A percentile compares a stretch with the other conserved stretches of the same genome.
phyloP scores from a whole-genome alignment of 2,888 invertebrate genomes.

The Agrochola macilenta region DNA sequence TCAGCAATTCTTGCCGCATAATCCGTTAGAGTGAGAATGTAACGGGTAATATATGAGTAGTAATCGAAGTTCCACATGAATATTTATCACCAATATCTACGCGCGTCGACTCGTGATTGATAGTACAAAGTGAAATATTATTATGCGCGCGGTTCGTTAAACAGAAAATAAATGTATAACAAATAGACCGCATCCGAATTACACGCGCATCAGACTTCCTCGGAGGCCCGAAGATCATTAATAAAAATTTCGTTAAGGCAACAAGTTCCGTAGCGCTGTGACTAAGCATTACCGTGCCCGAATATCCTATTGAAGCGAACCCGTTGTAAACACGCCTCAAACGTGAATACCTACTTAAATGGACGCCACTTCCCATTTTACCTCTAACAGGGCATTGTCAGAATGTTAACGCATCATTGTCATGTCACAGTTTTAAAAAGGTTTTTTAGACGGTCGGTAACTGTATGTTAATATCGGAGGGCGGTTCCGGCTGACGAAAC shows the following conservation, averaged over 20 bases:
- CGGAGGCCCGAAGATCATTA: constrained; percentile 75
- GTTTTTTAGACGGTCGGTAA: constrained; percentile 79
- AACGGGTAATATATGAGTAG: constrained; percentile 57
- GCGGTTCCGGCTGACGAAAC: constrained; percentile 86
- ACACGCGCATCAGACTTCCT: constrained; percentile 71
- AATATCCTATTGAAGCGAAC: constrained; percentile 49
- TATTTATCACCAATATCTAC: constrained; percentile 67
- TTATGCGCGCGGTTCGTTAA: constrained; percentile 69
- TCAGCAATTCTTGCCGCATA: constrained; percentile 68
- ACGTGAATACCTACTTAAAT: constrained; percentile 76
- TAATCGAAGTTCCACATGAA: constrained; percentile 64
- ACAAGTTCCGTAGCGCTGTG: constrained; percentile 77
- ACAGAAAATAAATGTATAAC: constrained; percentile 72
- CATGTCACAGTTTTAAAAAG: constrained; percentile 86
- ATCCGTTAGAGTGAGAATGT: constrained; percentile 67
- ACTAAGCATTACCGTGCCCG: constrained; percentile 75
- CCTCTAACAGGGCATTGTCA: constrained; percentile 84
- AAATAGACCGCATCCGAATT: constrained; percentile 76
- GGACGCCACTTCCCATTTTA: constrained; percentile 80
- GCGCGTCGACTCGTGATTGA: constrained; percentile 64
- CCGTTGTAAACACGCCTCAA: constrained; percentile 62
- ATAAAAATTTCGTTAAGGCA: constrained; percentile 82
- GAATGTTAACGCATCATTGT: constrained; percentile 88
- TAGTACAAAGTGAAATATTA: constrained; percentile 66
- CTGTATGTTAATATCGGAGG: constrained; percentile 85